Evolutionary conservation across 2,797 vertebrate genomes (phyloP), one percentile per base, ranked within the genome.

Genomic region (Acanthopagrus latus): DNA sequence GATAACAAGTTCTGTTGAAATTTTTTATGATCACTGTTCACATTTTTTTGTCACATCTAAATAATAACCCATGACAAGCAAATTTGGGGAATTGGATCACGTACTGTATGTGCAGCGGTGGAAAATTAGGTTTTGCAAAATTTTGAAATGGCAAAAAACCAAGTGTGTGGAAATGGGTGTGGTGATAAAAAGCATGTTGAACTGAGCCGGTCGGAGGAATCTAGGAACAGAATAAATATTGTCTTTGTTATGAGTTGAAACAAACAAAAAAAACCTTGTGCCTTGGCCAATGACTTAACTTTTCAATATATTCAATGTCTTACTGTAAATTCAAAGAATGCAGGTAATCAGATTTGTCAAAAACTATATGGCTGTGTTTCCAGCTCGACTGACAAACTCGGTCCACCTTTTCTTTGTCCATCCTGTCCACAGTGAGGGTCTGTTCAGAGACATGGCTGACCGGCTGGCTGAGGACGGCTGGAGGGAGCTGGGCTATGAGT

Each of bases 371-470:
- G 18, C 29, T 58, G 44, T 78, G 33, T 57, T 41, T 64, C 12
- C 13, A 14, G 44, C 20, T 25, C 38, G 56, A n/a, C 54, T 59
- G 54, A 66, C 16, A 23, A 16, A 43, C 18, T 21, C 8, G 43
- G 0, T 41, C 17, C 63, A 14, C 8, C 2, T 64, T 20, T 54
- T n/a, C 10, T 21, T 6, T 56, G 2, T 74, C 23, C 3, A 18
- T 68, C 7, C 25, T 23, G n/a, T 23, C 46, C 44, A 64, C 41
- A 97, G 96, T 0, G 96, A 97, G 90, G 55, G 0, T 0, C 95
- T 97, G 41, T 96, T 97, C 87, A 83, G 90, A 3, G 95, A 96
- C 66, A 97, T 95, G 95, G 95, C 96, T 0, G 95, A 97, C 77
- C 83, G 92, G 7, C 78, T 97, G 85, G 94, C 80, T 0, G 92